Base-by-base conservation (phyloP, 2,113 vertebrate species). In the Sakesphorus luctuosus region DNA sequence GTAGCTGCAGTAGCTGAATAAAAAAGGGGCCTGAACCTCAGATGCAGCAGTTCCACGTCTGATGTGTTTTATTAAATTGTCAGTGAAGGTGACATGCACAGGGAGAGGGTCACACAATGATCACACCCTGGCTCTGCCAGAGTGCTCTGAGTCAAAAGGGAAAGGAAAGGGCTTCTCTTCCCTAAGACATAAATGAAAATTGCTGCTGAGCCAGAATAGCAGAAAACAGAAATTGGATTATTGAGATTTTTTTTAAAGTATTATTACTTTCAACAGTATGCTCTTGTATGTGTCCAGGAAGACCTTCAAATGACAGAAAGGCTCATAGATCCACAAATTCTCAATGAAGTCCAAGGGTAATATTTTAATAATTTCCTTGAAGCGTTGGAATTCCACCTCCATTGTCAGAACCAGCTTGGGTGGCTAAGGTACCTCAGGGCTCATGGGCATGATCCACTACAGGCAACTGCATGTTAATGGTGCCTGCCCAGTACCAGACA, bases 61-160 rank as follows among this genome's bases (percentile, higher is more conserved):
- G 33, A 87, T 31, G 21, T 52, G n/a, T 21, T 36, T 6, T 26
- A 21, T 66, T 58, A 8, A 14, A 17, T 19, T 40, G 56, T 13
- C 47, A 24, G 3, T 20, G 44, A 87, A 55, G 46, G 65, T 52
- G 77, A 67, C 9, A 1, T 18, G 13, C 68, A 50, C 2, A 3
- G 56, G 13, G 38, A 74, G 12, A 7, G 35, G 5, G 4, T 47
- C 23, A 31, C 0, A 3, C 38, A 23, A 3, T 3, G 36, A 17
- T 44, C 71, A 43, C 13, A 66, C 9, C 35, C 23, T 59, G 21
- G 52, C 26, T 66, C 47, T 81, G n/a, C 25, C 29, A 24, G 11
- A 21, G 29, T 4, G 3, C 23, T 80, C 26, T 2, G 5, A 83
- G 62, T 31, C 53, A 79, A 76, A 72, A 46, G 11, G 28, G 40